phyloP scores from a whole-genome alignment of 2,888 invertebrate genomes.

The Mycalesis mineus region DNA sequence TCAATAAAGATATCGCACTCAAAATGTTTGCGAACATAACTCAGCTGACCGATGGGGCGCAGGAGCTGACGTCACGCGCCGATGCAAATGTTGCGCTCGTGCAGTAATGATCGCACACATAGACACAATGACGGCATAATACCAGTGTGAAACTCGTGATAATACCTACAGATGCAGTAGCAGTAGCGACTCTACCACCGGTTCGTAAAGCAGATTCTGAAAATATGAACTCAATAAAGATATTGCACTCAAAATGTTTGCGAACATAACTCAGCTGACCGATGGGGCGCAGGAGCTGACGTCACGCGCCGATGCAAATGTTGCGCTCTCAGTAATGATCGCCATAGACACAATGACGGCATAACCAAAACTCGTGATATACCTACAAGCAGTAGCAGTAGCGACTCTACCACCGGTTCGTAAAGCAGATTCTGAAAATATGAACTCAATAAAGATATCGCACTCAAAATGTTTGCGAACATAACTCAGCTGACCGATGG shows the following conservation, averaged over 20 bases:
- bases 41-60: conserved; percentile 32
- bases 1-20: conserved; percentile 29
- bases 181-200: too few species aligned
- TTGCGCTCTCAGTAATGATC: background rate
- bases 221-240: conserved; percentile 21
- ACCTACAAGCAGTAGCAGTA: too few species aligned
- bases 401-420: too few species aligned
- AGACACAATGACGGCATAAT: too few species aligned
- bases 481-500: conserved; percentile 34
- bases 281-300: conserved; percentile 26
- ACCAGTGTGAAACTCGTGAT: too few species aligned
- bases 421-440: too few species aligned
- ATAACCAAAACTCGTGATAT: too few species aligned
- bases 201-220: too few species aligned
- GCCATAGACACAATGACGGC: too few species aligned
- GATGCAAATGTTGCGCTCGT: background rate
- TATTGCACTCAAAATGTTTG: conserved; percentile 35
- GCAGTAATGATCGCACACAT: too few species aligned
- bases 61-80: background rate
- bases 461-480: conserved; percentile 36
- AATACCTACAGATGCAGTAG: too few species aligned
- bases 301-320: background rate
- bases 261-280: conserved; percentile 33
- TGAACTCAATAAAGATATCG: conserved; percentile 22
- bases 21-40: conserved; percentile 37